Evolutionary conservation across 2,797 vertebrate genomes (phyloP).

Genomic region (Pseudotriccus pelzelni): DNA sequence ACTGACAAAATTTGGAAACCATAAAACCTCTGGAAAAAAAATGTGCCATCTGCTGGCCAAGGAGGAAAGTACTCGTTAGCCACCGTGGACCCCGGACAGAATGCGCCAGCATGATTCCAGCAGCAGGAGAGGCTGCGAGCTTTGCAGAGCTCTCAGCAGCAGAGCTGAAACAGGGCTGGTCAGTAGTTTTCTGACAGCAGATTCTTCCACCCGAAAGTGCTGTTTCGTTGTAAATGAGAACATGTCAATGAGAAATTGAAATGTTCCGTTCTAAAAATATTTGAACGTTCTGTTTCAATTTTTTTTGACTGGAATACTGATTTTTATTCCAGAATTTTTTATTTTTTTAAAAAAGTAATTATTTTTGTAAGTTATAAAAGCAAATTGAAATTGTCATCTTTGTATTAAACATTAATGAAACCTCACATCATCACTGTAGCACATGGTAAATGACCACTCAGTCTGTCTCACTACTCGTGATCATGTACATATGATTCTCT

Average conservation of each 20-base stretch:
- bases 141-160: background rate
- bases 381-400: background rate
- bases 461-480: background rate
- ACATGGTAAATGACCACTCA: rapidly evolving
- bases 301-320: background rate
- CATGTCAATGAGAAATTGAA: background rate
- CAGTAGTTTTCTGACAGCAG: background rate
- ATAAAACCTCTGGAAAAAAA: background rate
- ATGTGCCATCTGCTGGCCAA: constrained; percentile 43
- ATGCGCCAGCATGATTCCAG: rapidly evolving
- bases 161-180: background rate
- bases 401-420: background rate
- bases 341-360: background rate
- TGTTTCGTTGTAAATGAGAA: background rate
- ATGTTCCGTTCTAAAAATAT: background rate
- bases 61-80: background rate
- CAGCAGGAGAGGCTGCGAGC: background rate
- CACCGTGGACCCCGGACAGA: rapidly evolving
- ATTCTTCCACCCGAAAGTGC: background rate
- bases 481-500: background rate
- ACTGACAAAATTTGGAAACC: background rate
- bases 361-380: background rate
- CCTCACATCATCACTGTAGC: background rate
- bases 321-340: background rate
- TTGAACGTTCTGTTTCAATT: background rate